Base-by-base conservation (phyloP, 1,140 invertebrate genomes). In the Mycetomoellerius zeteki region DNA sequence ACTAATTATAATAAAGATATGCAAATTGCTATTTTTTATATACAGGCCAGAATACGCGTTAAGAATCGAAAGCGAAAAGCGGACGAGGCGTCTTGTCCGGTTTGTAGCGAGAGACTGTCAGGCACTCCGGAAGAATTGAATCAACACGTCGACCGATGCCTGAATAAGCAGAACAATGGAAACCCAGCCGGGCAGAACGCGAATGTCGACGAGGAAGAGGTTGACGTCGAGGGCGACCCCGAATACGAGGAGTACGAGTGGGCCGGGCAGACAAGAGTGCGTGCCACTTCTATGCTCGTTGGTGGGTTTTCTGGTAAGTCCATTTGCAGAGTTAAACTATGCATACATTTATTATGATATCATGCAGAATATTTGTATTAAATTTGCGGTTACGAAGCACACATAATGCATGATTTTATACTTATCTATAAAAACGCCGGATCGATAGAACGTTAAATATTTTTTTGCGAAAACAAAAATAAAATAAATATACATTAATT, bases 171-270 rank as follows among this genome's bases (percentile, higher is more conserved):
- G 50, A 96, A 94, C 88, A 96, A 97, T 96, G 96, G 97, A 95
- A 96, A 94, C 75, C 92, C 94, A 1, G 92, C 92, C 33, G 91
- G 90, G 3, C 89, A 93, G 19, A 92, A 91, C 43, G 93, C 92
- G 47, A 94, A 91, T 73, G 89, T 95, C 24, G 97, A 97, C 78
- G 97, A 97, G 67, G 97, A 97, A 81, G 97, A 97, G 86, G 97
- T 97, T 65, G 97, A 97, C 90, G 97, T 97, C 24, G 97, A 97
- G 93, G 96, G 97, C 30, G 97, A 97, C 87, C 94, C 95, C 8
- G 96, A 96, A 85, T 98, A 96, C 92, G 98, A 98, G 91, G 98
- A 98, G 89, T 98, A 98, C 92, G 97, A 98, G 91, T 98, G 98
- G 98, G 97, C 97, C 12, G 97, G 97, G 2, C 97, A 98, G 92